phyloP scores from a whole-genome alignment of 2,888 invertebrate species.

The Caenorhabditis becei region DNA sequence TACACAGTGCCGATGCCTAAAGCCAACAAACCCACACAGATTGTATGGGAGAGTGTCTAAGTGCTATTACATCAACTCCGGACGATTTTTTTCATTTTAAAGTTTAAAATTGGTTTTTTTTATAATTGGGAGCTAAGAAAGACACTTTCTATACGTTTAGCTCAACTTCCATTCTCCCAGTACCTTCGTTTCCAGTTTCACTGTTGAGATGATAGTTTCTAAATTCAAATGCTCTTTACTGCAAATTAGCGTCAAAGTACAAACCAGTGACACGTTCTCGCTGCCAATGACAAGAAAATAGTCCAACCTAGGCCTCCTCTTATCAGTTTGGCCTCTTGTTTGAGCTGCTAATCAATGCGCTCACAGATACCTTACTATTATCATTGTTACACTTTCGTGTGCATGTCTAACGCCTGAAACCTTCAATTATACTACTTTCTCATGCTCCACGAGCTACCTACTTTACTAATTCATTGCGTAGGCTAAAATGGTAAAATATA shows the following conservation, averaged over 20 bases:
- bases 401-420: constrained; percentile 44
- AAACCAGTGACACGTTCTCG: no score
- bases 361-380: constrained; percentile 39
- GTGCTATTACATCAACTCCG: neutral
- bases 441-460: neutral
- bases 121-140: neutral
- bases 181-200: no score
- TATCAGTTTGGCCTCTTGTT: constrained; percentile 51
- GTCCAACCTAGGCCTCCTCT: constrained; percentile 31
- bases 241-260: no score
- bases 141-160: no score
- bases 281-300: neutral
- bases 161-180: no score
- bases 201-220: no score
- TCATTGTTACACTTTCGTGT: constrained; percentile 51
- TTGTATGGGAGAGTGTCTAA: neutral
- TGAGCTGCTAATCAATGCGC: constrained; percentile 56
- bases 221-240: no score
- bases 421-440: constrained; percentile 27
- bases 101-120: no score
- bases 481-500: constrained; percentile 1
- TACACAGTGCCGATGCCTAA: neutral
- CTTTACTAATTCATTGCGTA: neutral
- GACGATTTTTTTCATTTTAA: neutral
- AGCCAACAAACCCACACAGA: neutral